Percentiles rank a stretch among this genome's conserved stretches.
Evolutionary conservation across 2,888 invertebrate genomes (phyloP).

Genomic region (Ichneumon xanthorius): DNA sequence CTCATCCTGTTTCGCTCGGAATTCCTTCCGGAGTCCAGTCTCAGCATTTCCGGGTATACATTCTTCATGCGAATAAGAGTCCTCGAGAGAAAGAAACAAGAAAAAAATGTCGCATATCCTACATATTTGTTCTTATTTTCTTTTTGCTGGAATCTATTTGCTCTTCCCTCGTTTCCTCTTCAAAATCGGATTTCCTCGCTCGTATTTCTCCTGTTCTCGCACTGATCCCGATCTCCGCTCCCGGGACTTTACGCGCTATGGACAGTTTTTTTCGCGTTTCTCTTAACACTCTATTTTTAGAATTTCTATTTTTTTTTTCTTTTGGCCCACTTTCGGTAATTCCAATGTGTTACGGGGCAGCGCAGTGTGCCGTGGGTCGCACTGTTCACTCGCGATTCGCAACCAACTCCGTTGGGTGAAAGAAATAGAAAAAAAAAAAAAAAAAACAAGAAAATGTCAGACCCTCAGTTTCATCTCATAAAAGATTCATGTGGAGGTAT

Average conservation of each 20-base stretch:
- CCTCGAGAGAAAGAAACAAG: not conserved
- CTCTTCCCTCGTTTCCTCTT: not conserved
- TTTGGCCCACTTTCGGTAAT: not conserved
- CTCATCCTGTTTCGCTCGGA: not conserved
- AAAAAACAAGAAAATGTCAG: too few relatives aligned
- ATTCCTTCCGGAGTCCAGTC: not conserved
- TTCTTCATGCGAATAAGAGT: not conserved
- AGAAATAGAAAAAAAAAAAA: too few relatives aligned
- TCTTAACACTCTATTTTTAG: not conserved
- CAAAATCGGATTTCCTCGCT: not conserved
- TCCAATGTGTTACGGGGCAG: not conserved
- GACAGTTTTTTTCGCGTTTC: not conserved
- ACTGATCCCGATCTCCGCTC: not conserved
- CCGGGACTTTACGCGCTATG: not conserved
- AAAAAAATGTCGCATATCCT: not conserved
- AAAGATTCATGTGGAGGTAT: too few relatives aligned
- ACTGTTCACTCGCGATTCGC: not conserved
- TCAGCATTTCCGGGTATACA: not conserved
- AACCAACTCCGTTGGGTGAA: too few relatives aligned
- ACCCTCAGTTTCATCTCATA: too few relatives aligned
- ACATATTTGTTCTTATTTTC: not conserved
- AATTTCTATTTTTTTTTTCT: not conserved
- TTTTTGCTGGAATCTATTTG: not conserved
- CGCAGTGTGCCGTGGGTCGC: too few relatives aligned
- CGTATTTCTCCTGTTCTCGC: not conserved